Evolutionary conservation across 2,797 vertebrate species (phyloP).

Genomic region (Pipistrellus pipistrellus): DNA sequence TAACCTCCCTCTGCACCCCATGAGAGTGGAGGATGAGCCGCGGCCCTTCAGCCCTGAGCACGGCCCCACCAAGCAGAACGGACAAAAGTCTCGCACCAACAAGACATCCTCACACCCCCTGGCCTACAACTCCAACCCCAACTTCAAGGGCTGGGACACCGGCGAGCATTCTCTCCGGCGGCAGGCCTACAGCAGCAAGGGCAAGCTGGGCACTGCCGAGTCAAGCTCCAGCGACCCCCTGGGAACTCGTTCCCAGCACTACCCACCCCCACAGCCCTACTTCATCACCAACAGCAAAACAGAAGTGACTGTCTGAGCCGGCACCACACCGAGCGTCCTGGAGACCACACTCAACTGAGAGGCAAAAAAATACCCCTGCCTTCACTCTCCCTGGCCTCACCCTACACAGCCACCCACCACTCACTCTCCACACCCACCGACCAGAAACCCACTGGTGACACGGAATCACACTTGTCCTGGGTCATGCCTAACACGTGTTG

Average conservation of each 20-base stretch:
- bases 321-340: conserved; percentile 27
- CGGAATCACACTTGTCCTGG: conserved; percentile 76
- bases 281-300: conserved; percentile 99
- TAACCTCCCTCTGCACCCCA: conserved; percentile 94
- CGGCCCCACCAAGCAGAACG: conserved; percentile 91
- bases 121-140: conserved; percentile 90
- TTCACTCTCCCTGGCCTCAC: not conserved
- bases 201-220: conserved; percentile 93
- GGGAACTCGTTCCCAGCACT: conserved; percentile 94
- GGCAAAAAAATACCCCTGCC: conserved; percentile 77
- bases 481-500: conserved; percentile 74
- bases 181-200: conserved; percentile 94
- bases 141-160: conserved; percentile 96
- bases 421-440: conserved; percentile 34
- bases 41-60: conserved; percentile 94
- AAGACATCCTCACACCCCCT: conserved; percentile 92
- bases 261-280: conserved; percentile 96
- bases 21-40: conserved; percentile 92
- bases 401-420: not conserved
- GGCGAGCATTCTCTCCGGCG: conserved; percentile 95
- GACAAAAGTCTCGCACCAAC: conserved; percentile 93
- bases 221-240: conserved; percentile 93
- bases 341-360: conserved; percentile 78
- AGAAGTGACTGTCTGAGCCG: conserved; percentile 98
- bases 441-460: conserved; percentile 47